A percentile compares a stretch with the other conserved stretches of the same genome.
Conservation (phyloP, 2,888 invertebrate genomes). For the Petrophora chlorosata region DNA sequence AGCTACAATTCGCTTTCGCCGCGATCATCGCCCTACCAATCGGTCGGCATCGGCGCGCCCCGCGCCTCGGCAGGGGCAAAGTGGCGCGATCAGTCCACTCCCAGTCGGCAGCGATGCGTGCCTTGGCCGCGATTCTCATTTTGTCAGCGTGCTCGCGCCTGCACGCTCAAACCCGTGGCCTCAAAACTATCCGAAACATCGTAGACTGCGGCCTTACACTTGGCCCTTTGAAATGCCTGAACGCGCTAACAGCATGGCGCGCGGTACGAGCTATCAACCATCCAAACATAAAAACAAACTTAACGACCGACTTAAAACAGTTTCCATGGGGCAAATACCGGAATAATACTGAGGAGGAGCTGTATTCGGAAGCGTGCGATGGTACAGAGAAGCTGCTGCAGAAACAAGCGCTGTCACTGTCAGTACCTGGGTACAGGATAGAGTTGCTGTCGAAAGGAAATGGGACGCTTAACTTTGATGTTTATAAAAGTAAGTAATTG, state of each 20-base stretch:
- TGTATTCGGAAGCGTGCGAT: constrained; percentile 76
- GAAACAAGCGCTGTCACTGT: constrained; percentile 74
- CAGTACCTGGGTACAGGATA: constrained; percentile 78
- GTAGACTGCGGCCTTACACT: constrained; percentile 57
- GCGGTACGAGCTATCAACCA: constrained; percentile 62
- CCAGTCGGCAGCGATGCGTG: constrained; percentile 66
- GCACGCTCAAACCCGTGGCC: constrained; percentile 46
- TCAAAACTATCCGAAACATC: constrained; percentile 46
- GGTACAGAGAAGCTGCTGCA: constrained; percentile 79
- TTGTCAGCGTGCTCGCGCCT: constrained; percentile 55
- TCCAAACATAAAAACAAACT: constrained; percentile 39
- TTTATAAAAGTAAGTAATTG: constrained; percentile 73
- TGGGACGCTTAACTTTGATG: constrained; percentile 74
- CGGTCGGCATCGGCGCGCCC: constrained; percentile 37
- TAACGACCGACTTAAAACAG: constrained; percentile 56
- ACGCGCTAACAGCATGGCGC: constrained; percentile 81
- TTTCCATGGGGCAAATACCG: constrained; percentile 74
- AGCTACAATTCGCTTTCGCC: constrained; percentile 49
- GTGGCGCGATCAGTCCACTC: constrained; percentile 60
- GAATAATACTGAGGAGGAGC: constrained; percentile 70
- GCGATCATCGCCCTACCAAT: constrained; percentile 53
- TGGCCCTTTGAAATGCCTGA: constrained; percentile 80
- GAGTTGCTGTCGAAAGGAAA: constrained; percentile 79
- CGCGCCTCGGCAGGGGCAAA: constrained; percentile 44
- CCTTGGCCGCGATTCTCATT: constrained; percentile 66